Percentiles rank a stretch among this genome's conserved stretches.
These are phyloP conservation scores for Sitobion miscanthi DNA, from an alignment of 1,140 invertebrate species.

Conservation along the genomic window DNA sequence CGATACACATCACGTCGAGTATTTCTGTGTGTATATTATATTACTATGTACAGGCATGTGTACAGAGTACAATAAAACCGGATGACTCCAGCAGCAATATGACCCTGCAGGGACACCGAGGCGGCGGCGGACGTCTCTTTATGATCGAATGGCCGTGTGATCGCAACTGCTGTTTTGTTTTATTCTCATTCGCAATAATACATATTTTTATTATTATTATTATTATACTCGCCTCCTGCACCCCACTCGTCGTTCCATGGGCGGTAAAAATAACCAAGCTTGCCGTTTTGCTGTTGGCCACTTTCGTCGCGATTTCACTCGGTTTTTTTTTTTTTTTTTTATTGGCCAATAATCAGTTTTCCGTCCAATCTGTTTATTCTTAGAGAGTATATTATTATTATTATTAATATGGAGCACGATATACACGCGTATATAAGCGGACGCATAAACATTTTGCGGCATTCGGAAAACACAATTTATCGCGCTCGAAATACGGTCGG, in stretches of 20 bases:
- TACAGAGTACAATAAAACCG: neutral
- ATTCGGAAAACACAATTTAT: slow-evolving; percentile 40
- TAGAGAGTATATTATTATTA: neutral
- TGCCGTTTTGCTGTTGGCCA: neutral
- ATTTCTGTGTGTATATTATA: neutral
- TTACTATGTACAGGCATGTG: too few relatives aligned
- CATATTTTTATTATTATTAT: neutral
- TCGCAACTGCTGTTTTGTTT: slow-evolving; percentile 2
- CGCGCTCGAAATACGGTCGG: neutral
- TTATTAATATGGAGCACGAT: neutral
- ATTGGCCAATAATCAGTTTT: neutral
- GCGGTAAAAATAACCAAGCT: slow-evolving; percentile 12
- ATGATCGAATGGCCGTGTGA: neutral
- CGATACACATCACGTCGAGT: neutral
- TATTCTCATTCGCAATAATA: neutral
- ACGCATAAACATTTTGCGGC: slow-evolving; percentile 10
- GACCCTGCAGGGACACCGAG: neutral
- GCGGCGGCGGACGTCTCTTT: neutral
- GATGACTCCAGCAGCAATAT: neutral
- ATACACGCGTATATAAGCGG: neutral
- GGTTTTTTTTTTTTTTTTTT: neutral
- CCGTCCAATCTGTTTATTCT: slow-evolving; percentile 29
- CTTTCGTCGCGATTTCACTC: slow-evolving; percentile 13
- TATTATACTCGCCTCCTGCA: neutral
- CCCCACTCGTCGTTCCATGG: neutral